Base-by-base conservation (phyloP, 2,797 vertebrate species). In the Thaleichthys pacificus region DNA sequence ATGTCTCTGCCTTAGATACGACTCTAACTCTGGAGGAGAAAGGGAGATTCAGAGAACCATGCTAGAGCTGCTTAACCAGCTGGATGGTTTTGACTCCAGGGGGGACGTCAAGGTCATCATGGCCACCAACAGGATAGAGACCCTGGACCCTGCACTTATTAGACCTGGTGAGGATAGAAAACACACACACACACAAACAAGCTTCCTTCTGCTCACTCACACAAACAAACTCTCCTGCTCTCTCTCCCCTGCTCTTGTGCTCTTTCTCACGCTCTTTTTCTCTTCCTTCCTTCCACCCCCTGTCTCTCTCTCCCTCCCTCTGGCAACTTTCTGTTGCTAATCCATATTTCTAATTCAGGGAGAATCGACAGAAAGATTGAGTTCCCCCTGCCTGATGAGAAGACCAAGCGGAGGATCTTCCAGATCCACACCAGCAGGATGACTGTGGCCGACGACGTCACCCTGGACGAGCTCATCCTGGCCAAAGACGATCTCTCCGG, bases 51-150 rank as follows among this genome's bases (percentile, higher is more conserved):
- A 99, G 85, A 94, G 97, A 72, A 99, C 97, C 0, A 98, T 99
- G 98, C 77, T 99, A 90, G 97, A 99, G 86, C 92, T 99, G 74
- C 90, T 99, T 77, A 99, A 99, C 90, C 97, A 99, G 71, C 76
- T 99, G 84, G 97, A 99, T 49, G 97, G 97, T 47, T 99, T 99
- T 73, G 98, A 99, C 83, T 99, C 97, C 0, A 88, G 97, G 19
- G 98, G 97, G 1, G 97, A 98, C 1, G 97, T 99, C 3, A 99
- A 99, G 89, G 98, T 99, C 22, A 97, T 99, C 80, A 99, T 99
- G 98, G 97, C 97, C 68, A 98, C 97, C 49, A 99, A 99, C 80
- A 91, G 97, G 80, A 98, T 98, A 93, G 98, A 99, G 86, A 99
- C 98, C 0, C 82, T 99, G 82, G 97, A 99, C 72, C 98, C 97